Evolutionary conservation across 1,140 invertebrate genomes (phyloP).

Genomic region (Diprion similis): DNA sequence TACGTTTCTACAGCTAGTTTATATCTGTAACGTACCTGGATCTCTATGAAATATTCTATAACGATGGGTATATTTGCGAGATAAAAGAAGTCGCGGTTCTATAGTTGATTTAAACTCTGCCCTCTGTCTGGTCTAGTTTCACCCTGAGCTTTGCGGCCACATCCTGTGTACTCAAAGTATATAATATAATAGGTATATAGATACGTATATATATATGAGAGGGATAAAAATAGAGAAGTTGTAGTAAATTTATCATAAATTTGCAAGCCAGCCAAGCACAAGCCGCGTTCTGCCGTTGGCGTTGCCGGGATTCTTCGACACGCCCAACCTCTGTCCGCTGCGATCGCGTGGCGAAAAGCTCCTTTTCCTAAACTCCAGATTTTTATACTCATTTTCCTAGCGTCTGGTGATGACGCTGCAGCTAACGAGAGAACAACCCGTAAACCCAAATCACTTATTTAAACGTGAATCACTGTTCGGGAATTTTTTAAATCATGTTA

Average conservation of each 20-base stretch:
- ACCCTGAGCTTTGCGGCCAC: no score
- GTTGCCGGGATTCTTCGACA: not conserved
- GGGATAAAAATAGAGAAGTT: not conserved
- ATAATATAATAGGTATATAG: no score
- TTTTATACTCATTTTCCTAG: not conserved
- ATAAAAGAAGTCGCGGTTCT: not conserved
- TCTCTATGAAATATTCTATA: no score
- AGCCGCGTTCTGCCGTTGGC: not conserved
- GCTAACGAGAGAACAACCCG: not conserved
- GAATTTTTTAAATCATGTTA: no score
- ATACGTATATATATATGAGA: no score
- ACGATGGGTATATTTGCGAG: not conserved
- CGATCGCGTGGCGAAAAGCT: not conserved
- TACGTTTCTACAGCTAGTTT: no score
- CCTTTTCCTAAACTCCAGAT: not conserved
- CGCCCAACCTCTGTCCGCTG: not conserved
- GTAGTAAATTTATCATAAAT: constrained; percentile 4
- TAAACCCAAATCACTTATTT: no score
- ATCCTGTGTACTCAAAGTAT: no score
- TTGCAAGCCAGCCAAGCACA: not conserved
- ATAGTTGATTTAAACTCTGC: no score
- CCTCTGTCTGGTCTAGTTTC: no score
- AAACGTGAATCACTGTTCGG: no score
- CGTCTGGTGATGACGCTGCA: not conserved
- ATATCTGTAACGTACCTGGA: no score